Percentiles rank a stretch among this genome's conserved stretches.
These are phyloP conservation scores for Brenthis daphne DNA, from an alignment of 2,888 invertebrate species.

Conservation along the genomic window DNA sequence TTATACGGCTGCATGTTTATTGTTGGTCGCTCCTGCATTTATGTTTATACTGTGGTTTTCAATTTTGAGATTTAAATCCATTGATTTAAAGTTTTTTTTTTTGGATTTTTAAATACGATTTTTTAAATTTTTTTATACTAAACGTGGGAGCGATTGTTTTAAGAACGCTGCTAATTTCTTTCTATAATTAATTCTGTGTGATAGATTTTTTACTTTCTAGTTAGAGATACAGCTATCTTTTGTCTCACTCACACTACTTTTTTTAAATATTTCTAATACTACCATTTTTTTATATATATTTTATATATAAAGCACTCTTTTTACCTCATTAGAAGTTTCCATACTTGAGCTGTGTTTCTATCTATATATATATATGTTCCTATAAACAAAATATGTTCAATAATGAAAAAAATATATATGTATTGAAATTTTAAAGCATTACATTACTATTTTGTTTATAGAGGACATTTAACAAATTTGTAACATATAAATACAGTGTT, in stretches of 20 bases:
- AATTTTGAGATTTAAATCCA: not conserved
- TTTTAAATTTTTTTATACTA: not conserved
- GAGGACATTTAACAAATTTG: conserved; percentile 4
- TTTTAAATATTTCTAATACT: not conserved
- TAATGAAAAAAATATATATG: no score
- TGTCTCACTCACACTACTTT: not conserved
- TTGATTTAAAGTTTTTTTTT: no score
- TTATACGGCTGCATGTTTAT: conserved; percentile 41
- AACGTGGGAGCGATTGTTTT: conserved; percentile 32
- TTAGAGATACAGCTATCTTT: conserved; percentile 29
- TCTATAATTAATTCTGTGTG: conserved; percentile 33
- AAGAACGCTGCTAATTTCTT: conserved; percentile 37
- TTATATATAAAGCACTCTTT: not conserved
- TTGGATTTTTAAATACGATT: no score
- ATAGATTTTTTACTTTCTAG: conserved; percentile 23
- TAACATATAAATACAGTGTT: not conserved
- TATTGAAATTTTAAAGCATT: not conserved
- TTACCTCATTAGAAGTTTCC: conserved; percentile 1
- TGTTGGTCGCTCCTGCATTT: conserved; percentile 36
- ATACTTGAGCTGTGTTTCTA: conserved; percentile 28
- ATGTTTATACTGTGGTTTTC: not conserved
- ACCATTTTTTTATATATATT: not conserved
- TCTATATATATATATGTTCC: conserved; percentile 22
- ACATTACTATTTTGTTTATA: conserved; percentile 10
- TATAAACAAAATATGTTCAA: conserved; percentile 20